Evolutionary conservation across 2,797 vertebrate genomes (phyloP).

Genomic region (Acanthiza pusilla): DNA sequence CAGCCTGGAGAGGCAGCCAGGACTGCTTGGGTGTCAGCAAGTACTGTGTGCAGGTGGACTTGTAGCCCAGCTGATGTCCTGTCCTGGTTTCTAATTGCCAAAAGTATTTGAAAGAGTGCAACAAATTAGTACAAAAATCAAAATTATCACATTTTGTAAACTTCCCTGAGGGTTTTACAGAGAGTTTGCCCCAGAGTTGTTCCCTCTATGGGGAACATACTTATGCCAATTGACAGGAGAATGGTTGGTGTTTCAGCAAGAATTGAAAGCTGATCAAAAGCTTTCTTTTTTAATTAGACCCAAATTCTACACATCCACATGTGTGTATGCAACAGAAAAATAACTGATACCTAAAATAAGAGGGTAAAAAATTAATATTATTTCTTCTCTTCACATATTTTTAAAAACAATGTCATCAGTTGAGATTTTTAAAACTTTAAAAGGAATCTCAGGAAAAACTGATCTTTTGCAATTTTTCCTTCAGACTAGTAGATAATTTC

Average conservation of each 20-base stretch:
- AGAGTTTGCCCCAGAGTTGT: not conserved
- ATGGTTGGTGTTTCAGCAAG: not conserved
- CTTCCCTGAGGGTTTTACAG: not conserved
- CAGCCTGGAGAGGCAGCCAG: not conserved
- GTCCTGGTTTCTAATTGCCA: not conserved
- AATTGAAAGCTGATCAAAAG: not conserved
- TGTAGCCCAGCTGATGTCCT: not conserved
- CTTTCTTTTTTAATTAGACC: not conserved
- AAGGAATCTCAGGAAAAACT: not conserved
- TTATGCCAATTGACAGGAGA: not conserved
- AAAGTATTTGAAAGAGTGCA: not conserved
- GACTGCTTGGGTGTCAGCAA: not conserved
- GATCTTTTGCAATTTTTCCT: not conserved
- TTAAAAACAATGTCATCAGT: not conserved
- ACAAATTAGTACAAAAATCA: not conserved
- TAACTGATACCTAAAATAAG: not conserved
- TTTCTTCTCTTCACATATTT: not conserved
- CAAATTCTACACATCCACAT: not conserved
- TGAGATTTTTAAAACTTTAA: not conserved
- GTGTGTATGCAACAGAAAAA: not conserved
- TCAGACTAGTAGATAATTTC: not conserved
- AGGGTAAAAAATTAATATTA: not conserved
- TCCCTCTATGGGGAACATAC: not conserved
- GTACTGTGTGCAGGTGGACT: not conserved
- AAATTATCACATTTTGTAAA: not conserved